Evolutionary conservation across 2,888 invertebrate genomes (phyloP).

Genomic region (Oscheius myriophilus): DNA sequence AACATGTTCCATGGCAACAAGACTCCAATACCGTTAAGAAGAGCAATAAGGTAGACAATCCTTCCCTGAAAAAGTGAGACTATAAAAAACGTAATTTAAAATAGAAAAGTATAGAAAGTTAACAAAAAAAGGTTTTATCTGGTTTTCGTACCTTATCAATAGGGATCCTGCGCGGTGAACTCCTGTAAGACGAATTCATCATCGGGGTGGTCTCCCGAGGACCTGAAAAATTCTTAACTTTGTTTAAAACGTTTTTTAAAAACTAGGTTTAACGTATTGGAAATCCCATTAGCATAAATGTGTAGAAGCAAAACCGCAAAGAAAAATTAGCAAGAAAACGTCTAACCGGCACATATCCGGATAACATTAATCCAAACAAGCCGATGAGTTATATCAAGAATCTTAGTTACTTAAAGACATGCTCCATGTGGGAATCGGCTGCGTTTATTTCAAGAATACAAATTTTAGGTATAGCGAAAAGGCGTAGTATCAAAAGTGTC

Average conservation of each 20-base stretch:
- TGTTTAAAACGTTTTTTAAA: neutral
- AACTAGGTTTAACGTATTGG: neutral
- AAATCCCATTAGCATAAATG: slow-evolving; percentile 1
- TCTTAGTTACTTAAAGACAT: no score
- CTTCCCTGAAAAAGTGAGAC: neutral
- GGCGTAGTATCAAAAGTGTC: no score
- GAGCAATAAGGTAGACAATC: slow-evolving; percentile 83
- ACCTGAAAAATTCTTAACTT: slow-evolving; percentile 1
- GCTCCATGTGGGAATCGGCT: no score
- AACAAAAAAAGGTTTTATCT: no score
- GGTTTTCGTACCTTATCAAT: slow-evolving; percentile 14
- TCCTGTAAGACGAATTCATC: neutral
- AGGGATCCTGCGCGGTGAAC: no score
- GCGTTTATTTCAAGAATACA: no score
- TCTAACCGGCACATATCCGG: no score
- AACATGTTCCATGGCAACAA: slow-evolving; percentile 99
- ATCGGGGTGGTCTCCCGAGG: slow-evolving; percentile 16
- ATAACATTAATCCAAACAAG: no score
- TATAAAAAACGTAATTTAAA: no score
- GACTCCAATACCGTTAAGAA: slow-evolving; percentile 92
- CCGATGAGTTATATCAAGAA: no score
- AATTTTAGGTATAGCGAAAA: no score
- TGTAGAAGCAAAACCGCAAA: neutral
- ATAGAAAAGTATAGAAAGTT: no score
- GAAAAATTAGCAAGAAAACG: neutral